phyloP scores from a whole-genome alignment of 2,113 vertebrate genomes.

The Nerophis ophidion region DNA sequence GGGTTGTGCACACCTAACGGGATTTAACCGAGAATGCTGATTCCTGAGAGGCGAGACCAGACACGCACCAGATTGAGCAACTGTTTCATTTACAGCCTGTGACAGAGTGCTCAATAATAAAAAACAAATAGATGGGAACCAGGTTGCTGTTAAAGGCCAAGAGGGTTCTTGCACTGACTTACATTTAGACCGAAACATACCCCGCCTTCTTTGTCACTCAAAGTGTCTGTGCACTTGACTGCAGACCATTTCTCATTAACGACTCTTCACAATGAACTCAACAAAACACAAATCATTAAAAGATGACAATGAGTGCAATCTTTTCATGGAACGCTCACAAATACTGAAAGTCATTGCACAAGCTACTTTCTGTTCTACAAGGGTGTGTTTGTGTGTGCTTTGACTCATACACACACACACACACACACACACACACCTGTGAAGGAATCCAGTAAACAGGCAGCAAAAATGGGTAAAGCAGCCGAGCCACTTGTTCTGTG shows the following conservation, averaged over 20 bases:
- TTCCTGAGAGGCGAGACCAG: constrained; percentile 49
- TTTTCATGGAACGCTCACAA: too few relatives aligned
- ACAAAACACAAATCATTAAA: too few relatives aligned
- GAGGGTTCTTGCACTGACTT: too few relatives aligned
- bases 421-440: background rate
- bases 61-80: constrained; percentile 28
- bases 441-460: background rate
- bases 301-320: too few relatives aligned
- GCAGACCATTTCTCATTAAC: too few relatives aligned
- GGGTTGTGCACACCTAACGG: constrained; percentile 29
- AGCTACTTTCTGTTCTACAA: background rate
- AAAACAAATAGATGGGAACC: too few relatives aligned
- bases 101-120: background rate
- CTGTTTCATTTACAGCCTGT: background rate
- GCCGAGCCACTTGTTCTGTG: background rate
- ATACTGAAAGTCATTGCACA: background rate
- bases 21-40: constrained; percentile 41
- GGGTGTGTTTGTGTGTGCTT: background rate
- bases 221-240: too few relatives aligned
- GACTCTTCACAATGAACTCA: too few relatives aligned
- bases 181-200: too few relatives aligned
- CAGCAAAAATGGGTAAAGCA: background rate
- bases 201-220: too few relatives aligned
- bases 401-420: background rate
- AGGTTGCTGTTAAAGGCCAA: too few relatives aligned